Evolutionary conservation across 2,797 vertebrate genomes (phyloP).

Genomic region (Sebastes minor): DNA sequence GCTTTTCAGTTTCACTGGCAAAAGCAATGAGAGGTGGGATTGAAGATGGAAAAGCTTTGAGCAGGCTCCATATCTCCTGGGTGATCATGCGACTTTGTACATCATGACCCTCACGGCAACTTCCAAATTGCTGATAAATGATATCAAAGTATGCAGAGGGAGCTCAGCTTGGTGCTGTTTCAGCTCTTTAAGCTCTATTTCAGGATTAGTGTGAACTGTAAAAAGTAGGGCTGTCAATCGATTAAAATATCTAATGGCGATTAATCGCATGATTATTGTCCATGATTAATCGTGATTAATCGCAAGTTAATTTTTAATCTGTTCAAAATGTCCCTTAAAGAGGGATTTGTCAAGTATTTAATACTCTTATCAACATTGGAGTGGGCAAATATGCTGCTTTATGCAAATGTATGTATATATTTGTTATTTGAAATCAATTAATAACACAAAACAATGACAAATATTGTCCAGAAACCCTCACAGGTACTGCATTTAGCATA

Average conservation of each 20-base stretch:
- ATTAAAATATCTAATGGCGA: too few relatives aligned
- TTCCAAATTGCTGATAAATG: constrained; percentile 27
- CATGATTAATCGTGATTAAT: too few relatives aligned
- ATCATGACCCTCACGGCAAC: constrained; percentile 11
- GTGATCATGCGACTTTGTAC: constrained; percentile 33
- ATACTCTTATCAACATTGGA: too few relatives aligned
- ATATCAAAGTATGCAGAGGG: constrained; percentile 11
- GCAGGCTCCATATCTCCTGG: constrained; percentile 40
- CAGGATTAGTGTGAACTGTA: constrained; percentile 13
- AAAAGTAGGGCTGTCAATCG: constrained; percentile 14
- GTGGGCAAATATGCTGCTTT: too few relatives aligned
- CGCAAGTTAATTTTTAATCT: fast-evolving
- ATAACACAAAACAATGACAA: too few relatives aligned
- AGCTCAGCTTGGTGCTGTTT: background rate
- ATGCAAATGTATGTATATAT: too few relatives aligned
- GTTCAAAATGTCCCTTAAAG: too few relatives aligned
- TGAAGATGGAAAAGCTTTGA: constrained; percentile 32
- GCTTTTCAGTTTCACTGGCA: constrained; percentile 57
- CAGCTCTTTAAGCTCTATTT: constrained; percentile 29
- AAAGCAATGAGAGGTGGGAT: constrained; percentile 27
- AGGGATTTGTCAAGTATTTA: fast-evolving
- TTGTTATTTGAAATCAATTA: fast-evolving
- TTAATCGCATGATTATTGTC: too few relatives aligned
- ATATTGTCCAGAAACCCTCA: too few relatives aligned
- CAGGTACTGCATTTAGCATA: too few relatives aligned